Percentiles rank a stretch among this genome's conserved stretches.
Conservation (phyloP, 2,113 vertebrate genomes). For the Nycticorax nycticorax region DNA sequence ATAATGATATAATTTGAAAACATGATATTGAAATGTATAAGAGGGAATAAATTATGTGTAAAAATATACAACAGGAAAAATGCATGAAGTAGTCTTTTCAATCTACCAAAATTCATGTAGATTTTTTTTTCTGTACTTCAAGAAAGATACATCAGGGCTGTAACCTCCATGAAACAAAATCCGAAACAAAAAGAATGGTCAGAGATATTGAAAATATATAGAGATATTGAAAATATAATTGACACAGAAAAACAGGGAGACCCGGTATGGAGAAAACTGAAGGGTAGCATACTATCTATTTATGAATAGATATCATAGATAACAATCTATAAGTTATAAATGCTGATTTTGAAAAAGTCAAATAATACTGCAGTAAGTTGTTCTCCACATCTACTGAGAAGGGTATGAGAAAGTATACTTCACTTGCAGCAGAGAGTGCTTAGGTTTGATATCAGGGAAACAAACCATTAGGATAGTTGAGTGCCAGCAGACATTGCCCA, state of each 20-base stretch:
- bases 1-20: background rate
- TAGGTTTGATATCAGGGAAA: background rate
- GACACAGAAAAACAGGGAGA: background rate
- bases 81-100: background rate
- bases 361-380: background rate
- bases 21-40: background rate
- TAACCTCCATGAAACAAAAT: background rate
- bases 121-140: background rate
- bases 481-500: fast-evolving
- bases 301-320: no score
- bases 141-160: background rate
- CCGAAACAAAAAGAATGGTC: background rate
- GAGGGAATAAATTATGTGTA: background rate
- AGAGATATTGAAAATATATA: background rate
- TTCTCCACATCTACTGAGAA: background rate
- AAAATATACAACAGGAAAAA: background rate
- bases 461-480: background rate
- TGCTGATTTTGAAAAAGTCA: background rate
- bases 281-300: background rate
- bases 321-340: background rate
- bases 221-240: background rate
- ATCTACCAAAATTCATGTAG: background rate
- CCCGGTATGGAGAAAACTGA: background rate
- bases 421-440: background rate
- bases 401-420: background rate